Conservation (phyloP, 2,888 invertebrate species). For the Drosophila fungiperda region DNA sequence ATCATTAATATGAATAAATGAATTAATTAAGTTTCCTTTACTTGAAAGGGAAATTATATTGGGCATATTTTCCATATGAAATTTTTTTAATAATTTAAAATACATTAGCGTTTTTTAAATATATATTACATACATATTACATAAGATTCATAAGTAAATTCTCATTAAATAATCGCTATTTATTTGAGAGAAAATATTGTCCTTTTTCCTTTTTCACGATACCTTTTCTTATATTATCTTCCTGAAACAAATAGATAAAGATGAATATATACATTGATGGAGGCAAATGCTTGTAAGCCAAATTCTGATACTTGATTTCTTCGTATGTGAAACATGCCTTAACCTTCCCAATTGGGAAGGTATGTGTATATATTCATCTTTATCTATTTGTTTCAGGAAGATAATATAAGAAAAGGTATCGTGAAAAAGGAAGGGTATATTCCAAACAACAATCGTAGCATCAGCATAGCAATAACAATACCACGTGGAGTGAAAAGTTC, state of each 20-base stretch:
- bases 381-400: not conserved
- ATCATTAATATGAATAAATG: not conserved
- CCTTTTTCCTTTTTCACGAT: no score
- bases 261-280: not conserved
- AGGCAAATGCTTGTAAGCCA: not conserved
- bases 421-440: no score
- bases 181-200: no score
- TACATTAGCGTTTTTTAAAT: no score
- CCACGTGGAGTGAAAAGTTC: slow-evolving; percentile 65
- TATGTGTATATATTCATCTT: not conserved
- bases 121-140: no score
- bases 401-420: no score
- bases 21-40: not conserved
- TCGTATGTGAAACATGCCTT: not conserved
- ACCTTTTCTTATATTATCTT: no score
- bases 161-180: not conserved
- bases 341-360: no score
- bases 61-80: no score
- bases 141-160: no score
- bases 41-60: no score
- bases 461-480: slow-evolving; percentile 73
- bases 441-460: slow-evolving; percentile 33
- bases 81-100: no score
- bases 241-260: not conserved
- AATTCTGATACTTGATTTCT: not conserved